Evolutionary conservation across 1,140 invertebrate species (phyloP).

Genomic region (Drosophila biarmipes): DNA sequence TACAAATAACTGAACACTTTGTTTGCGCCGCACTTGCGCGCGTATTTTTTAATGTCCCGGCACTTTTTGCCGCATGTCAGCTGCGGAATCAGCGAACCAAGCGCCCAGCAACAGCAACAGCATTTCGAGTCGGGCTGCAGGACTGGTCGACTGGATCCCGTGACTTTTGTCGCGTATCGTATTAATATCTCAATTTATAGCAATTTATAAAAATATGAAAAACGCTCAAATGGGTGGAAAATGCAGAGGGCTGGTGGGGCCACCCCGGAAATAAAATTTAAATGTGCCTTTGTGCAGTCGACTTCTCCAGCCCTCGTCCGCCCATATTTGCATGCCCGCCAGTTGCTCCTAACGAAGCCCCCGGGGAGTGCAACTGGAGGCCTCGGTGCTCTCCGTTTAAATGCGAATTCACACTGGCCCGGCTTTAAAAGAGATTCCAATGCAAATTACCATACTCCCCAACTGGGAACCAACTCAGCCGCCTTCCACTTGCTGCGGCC

Average conservation of each 20-base stretch:
- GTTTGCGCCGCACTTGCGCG: slow-evolving; percentile 76
- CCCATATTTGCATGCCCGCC: slow-evolving; percentile 29
- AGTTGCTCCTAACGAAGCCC: slow-evolving; percentile 35
- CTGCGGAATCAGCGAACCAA: slow-evolving; percentile 59
- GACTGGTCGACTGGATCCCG: slow-evolving; percentile 21
- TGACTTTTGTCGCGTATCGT: slow-evolving; percentile 78
- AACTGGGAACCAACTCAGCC: background rate
- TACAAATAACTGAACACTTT: slow-evolving; percentile 81
- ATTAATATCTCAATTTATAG: slow-evolving; percentile 83
- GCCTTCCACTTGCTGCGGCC: background rate
- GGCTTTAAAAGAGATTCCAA: slow-evolving; percentile 32
- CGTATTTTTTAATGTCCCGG: slow-evolving; percentile 73
- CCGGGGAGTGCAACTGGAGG: slow-evolving; percentile 29
- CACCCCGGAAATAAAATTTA: slow-evolving; percentile 70
- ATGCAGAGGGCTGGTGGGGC: slow-evolving; percentile 21
- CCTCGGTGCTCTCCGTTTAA: slow-evolving; percentile 8
- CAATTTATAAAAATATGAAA: slow-evolving; percentile 83
- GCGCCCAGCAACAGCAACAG: slow-evolving; percentile 42
- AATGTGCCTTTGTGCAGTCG: slow-evolving; percentile 53
- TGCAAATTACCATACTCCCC: slow-evolving; percentile 9
- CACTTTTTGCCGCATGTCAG: slow-evolving; percentile 72
- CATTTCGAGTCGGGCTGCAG: slow-evolving; percentile 4
- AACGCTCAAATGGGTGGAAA: slow-evolving; percentile 40
- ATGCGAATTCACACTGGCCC: slow-evolving; percentile 8
- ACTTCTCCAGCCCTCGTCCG: slow-evolving; percentile 6